A percentile compares a stretch with the other conserved stretches of the same genome.
Conservation (phyloP, 2,888 invertebrate genomes). For the Sminthurinus aureus region DNA sequence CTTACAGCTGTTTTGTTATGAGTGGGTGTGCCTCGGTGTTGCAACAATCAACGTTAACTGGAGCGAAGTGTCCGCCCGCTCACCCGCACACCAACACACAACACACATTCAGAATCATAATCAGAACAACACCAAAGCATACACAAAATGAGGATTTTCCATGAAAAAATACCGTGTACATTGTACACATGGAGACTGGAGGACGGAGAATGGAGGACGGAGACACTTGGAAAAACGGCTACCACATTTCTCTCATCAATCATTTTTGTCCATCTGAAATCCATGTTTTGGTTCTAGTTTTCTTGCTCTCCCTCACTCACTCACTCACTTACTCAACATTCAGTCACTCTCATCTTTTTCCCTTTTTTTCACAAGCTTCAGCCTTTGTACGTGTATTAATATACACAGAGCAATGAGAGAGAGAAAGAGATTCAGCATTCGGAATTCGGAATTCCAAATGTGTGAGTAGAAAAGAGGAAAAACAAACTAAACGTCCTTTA, state of each 20-base stretch:
- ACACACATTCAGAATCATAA: neutral
- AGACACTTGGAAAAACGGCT: conserved; percentile 37
- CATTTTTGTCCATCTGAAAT: conserved; percentile 33
- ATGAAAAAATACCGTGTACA: neutral
- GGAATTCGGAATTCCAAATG: no score
- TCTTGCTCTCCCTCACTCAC: conserved; percentile 25
- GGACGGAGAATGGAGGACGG: neutral
- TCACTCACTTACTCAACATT: conserved; percentile 2
- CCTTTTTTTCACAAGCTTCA: neutral
- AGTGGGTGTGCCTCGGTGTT: no score
- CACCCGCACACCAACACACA: neutral
- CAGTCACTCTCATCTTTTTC: neutral
- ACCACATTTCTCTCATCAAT: conserved; percentile 34
- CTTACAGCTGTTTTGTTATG: no score
- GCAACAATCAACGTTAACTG: no score
- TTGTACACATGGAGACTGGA: neutral
- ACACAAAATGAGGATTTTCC: neutral
- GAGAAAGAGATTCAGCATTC: no score
- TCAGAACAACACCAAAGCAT: neutral
- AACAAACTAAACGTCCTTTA: no score
- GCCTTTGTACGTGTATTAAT: neutral
- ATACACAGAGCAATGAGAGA: no score
- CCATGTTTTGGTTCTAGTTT: conserved; percentile 28
- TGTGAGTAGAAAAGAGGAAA: no score
- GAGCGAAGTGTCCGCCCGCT: neutral